Conservation (phyloP, 2,113 vertebrate genomes). For the Acanthisitta chloris region DNA sequence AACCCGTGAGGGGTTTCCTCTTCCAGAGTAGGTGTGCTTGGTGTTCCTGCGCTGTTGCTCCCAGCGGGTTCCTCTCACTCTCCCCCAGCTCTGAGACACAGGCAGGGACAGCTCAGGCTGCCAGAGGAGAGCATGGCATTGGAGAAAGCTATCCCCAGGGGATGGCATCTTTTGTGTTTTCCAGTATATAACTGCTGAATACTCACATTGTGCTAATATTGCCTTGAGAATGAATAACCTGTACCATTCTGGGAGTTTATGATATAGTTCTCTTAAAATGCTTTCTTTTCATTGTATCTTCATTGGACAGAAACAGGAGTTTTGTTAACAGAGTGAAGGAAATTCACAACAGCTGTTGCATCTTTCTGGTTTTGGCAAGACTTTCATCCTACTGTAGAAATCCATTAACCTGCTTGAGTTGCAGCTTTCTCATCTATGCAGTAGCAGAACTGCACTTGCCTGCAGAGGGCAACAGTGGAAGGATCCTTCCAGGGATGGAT, state of each 20-base stretch:
- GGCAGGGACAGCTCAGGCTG: background rate
- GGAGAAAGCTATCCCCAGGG: background rate
- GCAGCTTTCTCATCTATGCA: background rate
- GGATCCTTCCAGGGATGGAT: background rate
- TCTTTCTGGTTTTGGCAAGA: background rate
- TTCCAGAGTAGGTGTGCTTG: background rate
- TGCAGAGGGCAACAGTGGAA: background rate
- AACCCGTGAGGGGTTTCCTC: rapidly evolving
- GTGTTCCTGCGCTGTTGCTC: rapidly evolving
- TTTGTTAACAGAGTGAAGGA: background rate
- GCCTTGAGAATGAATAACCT: background rate
- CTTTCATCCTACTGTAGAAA: background rate
- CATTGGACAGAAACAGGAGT: background rate
- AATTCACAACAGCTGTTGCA: background rate
- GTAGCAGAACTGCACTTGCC: background rate
- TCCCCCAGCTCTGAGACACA: background rate
- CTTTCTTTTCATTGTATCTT: background rate
- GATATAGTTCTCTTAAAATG: background rate
- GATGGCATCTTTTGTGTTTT: background rate
- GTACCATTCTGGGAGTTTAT: background rate
- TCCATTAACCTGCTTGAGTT: background rate
- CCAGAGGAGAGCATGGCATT: background rate
- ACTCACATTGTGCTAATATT: background rate
- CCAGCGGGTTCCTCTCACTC: rapidly evolving
- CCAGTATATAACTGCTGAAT: background rate